These are phyloP conservation scores for Colius striatus DNA, from an alignment of 2,113 vertebrate genomes.

Conservation along the genomic window DNA sequence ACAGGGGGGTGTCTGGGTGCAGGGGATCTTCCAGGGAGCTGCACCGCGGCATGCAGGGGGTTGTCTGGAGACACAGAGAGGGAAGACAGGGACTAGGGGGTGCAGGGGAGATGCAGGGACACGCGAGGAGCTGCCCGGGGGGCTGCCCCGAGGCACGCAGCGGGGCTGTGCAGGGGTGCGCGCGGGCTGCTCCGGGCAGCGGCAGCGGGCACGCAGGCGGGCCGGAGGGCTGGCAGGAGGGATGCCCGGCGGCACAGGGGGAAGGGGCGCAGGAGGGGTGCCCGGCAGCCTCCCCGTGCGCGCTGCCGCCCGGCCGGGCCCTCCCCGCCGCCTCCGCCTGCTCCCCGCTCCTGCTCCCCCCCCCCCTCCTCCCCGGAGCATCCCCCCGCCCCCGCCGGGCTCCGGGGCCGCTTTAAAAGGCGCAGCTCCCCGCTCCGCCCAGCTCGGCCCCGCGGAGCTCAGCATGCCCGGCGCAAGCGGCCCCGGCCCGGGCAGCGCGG, in stretches of 20 bases:
- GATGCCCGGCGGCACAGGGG: too few relatives aligned
- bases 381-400: slow-evolving; percentile 29
- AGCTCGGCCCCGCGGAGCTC: slow-evolving; percentile 49
- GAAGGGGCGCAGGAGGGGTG: too few relatives aligned
- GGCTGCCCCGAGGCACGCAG: not conserved
- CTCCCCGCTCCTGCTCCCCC: too few relatives aligned
- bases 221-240: not conserved
- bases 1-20: not conserved
- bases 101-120: not conserved
- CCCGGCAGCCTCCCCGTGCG: not conserved
- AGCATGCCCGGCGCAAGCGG: not conserved
- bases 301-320: not conserved
- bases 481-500: not conserved
- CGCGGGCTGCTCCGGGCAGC: not conserved
- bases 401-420: slow-evolving; percentile 70
- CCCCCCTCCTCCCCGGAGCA: not conserved
- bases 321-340: not conserved
- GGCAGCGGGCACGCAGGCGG: not conserved
- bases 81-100: not conserved
- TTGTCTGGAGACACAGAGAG: not conserved
- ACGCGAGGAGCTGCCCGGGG: not conserved
- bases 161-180: not conserved
- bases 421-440: slow-evolving; percentile 62
- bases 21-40: not conserved
- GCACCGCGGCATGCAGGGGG: not conserved